A percentile compares a stretch with the other conserved stretches of the same genome.
phyloP scores from a whole-genome alignment of 2,888 invertebrate species.

The Magallana nippona region DNA sequence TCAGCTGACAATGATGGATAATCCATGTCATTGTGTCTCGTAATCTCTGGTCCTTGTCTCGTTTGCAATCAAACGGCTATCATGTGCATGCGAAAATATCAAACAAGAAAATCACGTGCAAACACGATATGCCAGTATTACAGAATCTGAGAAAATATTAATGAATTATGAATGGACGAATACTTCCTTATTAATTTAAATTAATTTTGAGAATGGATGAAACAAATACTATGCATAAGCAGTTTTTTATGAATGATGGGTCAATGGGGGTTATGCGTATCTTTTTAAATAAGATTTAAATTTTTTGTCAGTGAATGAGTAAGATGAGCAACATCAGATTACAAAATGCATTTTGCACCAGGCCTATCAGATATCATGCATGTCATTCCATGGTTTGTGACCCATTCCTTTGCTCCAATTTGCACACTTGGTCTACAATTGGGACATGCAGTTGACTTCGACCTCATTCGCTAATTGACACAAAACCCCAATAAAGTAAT shows the following conservation, averaged over 20 bases:
- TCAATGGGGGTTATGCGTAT: background rate
- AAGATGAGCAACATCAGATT: slow-evolving; percentile 10
- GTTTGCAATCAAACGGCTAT: slow-evolving; percentile 18
- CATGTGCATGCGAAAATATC: slow-evolving; percentile 6
- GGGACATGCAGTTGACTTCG: slow-evolving; percentile 20
- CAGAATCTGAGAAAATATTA: background rate
- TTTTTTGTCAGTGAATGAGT: background rate
- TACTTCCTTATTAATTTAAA: slow-evolving; percentile 3
- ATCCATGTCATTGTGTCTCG: background rate
- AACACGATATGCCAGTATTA: background rate
- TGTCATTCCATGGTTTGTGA: background rate
- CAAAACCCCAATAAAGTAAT: background rate
- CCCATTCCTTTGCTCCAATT: slow-evolving; percentile 10
- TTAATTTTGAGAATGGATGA: slow-evolving; percentile 9
- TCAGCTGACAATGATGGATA: background rate
- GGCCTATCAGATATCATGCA: background rate
- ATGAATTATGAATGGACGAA: slow-evolving; percentile 2
- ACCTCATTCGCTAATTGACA: slow-evolving; percentile 38
- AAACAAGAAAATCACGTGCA: slow-evolving; percentile 18
- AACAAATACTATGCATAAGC: background rate
- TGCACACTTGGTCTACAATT: background rate
- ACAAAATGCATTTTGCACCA: background rate
- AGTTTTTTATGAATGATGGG: background rate
- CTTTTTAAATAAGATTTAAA: background rate
- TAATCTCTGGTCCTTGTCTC: slow-evolving; percentile 1